These are phyloP conservation scores for Apeira syringaria DNA, from an alignment of 2,888 invertebrate species.

Conservation along the genomic window DNA sequence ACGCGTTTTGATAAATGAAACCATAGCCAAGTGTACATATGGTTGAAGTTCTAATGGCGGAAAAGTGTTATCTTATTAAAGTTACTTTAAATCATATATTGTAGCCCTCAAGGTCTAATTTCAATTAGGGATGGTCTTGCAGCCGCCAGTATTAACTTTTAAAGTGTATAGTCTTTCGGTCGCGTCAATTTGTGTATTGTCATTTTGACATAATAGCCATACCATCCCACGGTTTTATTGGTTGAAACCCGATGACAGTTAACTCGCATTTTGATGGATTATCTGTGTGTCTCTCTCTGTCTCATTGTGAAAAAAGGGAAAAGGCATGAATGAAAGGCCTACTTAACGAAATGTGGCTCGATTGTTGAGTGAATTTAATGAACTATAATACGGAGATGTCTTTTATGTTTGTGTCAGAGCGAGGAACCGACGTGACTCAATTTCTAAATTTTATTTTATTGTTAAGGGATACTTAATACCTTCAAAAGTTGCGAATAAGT, in stretches of 20 bases:
- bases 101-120: conserved; percentile 12
- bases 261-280: conserved; percentile 62
- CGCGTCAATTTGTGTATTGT: conserved; percentile 82
- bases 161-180: conserved; percentile 78
- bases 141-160: conserved; percentile 66
- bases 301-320: conserved; percentile 36
- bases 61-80: neutral
- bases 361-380: conserved; percentile 74
- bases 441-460: conserved; percentile 57
- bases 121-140: conserved; percentile 13
- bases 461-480: conserved; percentile 36
- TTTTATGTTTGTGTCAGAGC: conserved; percentile 54
- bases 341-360: conserved; percentile 68
- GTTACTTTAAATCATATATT: conserved; percentile 5
- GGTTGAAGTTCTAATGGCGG: conserved; percentile 20
- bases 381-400: conserved; percentile 66
- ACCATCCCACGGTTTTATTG: conserved; percentile 77
- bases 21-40: conserved; percentile 24
- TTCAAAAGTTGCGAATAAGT: conserved; percentile 3
- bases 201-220: conserved; percentile 80
- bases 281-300: conserved; percentile 40
- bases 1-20: conserved; percentile 18
- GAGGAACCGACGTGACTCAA: conserved; percentile 53
- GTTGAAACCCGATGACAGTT: conserved; percentile 77
- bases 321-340: conserved; percentile 58